Percentiles rank a stretch among this genome's conserved stretches.
These are phyloP conservation scores for Vimba vimba DNA, from an alignment of 2,113 vertebrate species.

Conservation along the genomic window DNA sequence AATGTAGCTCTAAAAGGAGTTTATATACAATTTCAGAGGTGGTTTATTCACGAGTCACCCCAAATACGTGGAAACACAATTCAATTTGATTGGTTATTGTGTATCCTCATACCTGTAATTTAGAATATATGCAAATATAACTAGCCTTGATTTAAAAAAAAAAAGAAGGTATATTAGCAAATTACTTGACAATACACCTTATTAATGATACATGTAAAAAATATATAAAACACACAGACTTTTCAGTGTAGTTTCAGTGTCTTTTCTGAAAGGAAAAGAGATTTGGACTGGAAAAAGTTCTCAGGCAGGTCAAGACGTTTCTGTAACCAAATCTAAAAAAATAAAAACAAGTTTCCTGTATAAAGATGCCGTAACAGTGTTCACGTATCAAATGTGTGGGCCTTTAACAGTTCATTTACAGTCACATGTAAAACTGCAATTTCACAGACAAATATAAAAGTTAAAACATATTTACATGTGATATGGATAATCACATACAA, in stretches of 20 bases:
- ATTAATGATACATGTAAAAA: neutral
- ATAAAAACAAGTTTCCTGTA: constrained; percentile 7
- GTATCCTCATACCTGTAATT: neutral
- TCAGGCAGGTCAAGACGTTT: constrained; percentile 25
- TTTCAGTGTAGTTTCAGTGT: neutral
- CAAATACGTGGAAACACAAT: neutral
- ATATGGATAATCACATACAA: neutral
- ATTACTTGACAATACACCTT: neutral
- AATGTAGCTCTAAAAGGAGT: constrained; percentile 1
- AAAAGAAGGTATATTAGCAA: neutral
- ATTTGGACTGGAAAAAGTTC: neutral
- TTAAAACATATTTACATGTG: neutral
- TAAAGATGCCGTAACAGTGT: neutral
- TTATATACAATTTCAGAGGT: neutral
- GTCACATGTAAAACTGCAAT: neutral
- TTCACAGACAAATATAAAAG: constrained; percentile 6
- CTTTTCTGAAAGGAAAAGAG: neutral
- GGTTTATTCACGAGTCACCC: neutral
- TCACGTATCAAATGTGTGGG: neutral
- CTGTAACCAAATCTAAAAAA: constrained; percentile 35
- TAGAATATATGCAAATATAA: constrained; percentile 22
- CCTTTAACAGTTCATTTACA: neutral
- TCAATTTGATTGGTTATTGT: neutral
- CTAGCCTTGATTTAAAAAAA: neutral
- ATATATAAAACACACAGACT: constrained; percentile 8